Conservation (phyloP, 2,797 vertebrate species). For the Crenichthys baileyi region DNA sequence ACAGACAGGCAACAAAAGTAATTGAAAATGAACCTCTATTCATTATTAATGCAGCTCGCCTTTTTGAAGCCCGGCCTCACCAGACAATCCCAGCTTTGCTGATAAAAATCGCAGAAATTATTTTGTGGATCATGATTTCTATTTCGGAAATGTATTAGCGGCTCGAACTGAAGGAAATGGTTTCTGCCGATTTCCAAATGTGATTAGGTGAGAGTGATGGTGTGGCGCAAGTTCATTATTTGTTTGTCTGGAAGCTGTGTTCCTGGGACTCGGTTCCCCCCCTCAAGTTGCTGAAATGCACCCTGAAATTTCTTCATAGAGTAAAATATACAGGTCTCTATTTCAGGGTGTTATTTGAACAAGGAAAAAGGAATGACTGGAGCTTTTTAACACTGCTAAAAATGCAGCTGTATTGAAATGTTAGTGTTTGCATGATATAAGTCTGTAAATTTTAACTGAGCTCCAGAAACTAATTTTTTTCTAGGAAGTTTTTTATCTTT, state of each 20-base stretch:
- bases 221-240: constrained; percentile 69
- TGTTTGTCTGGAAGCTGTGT: constrained; percentile 48
- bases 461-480: not conserved
- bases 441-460: not conserved
- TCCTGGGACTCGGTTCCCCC: constrained; percentile 34
- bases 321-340: constrained; percentile 24
- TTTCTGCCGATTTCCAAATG: constrained; percentile 66
- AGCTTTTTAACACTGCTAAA: not conserved
- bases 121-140: constrained; percentile 71
- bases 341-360: constrained; percentile 40
- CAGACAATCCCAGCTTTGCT: constrained; percentile 45
- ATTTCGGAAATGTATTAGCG: constrained; percentile 58
- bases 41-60: constrained; percentile 24
- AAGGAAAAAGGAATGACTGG: not conserved
- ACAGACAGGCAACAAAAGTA: constrained; percentile 34
- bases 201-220: constrained; percentile 65
- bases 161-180: constrained; percentile 57
- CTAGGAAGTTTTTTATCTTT: not conserved
- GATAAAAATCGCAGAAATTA: constrained; percentile 66
- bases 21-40: constrained; percentile 55
- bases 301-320: constrained; percentile 17
- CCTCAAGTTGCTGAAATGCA: constrained; percentile 34
- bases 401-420: not conserved
- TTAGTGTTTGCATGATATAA: not conserved
- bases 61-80: constrained; percentile 13